These are phyloP conservation scores for Lagocephalus sceleratus DNA, from an alignment of 2,797 vertebrate species.

Conservation along the genomic window DNA sequence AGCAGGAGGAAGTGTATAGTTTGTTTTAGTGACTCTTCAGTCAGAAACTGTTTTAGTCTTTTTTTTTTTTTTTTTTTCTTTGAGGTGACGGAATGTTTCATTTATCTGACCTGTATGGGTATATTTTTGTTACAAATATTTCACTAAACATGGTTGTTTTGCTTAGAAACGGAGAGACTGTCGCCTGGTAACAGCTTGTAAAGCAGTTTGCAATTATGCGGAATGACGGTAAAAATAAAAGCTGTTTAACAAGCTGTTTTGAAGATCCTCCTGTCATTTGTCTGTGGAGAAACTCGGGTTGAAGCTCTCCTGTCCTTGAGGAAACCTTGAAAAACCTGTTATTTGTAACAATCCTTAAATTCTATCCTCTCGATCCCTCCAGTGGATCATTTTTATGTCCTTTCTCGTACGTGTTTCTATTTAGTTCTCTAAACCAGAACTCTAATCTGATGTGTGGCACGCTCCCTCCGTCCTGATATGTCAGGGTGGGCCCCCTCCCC, in stretches of 20 bases:
- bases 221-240: constrained; percentile 53
- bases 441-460: no score
- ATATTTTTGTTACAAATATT: constrained; percentile 13
- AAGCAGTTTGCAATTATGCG: constrained; percentile 36
- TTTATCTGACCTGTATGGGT: constrained; percentile 20
- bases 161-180: constrained; percentile 9
- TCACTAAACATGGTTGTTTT: constrained; percentile 13
- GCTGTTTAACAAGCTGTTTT: constrained; percentile 15
- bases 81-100: constrained; percentile 18
- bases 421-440: no score
- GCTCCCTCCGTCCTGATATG: constrained; percentile 48
- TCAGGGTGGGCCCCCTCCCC: constrained; percentile 16
- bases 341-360: not conserved
- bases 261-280: no score
- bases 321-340: no score
- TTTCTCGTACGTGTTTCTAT: not conserved
- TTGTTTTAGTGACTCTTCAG: constrained; percentile 8
- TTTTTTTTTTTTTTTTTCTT: constrained; percentile 25
- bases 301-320: no score
- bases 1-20: no score
- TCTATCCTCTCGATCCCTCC: no score
- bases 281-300: no score
- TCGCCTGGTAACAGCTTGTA: constrained; percentile 30
- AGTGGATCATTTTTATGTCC: no score
- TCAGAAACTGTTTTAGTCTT: constrained; percentile 10